Evolutionary conservation across 2,113 vertebrate genomes (phyloP).

Genomic region (Bambusicola thoracicus): DNA sequence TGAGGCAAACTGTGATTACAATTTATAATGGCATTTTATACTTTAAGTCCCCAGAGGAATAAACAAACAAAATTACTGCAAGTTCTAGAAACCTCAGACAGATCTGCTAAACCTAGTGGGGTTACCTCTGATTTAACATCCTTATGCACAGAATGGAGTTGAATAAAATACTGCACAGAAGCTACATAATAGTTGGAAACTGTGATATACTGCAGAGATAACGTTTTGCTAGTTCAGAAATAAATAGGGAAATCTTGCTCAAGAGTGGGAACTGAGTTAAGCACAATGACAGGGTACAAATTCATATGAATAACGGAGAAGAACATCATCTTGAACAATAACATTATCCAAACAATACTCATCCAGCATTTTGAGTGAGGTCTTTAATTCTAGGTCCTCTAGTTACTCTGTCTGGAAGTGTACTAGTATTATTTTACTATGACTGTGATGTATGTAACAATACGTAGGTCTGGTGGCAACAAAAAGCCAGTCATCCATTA

Average conservation of each 20-base stretch:
- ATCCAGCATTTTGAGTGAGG: neutral
- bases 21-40: neutral
- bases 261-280: neutral
- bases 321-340: neutral
- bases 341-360: neutral
- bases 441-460: neutral
- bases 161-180: neutral
- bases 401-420: neutral
- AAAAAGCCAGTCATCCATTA: neutral
- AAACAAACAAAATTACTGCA: neutral
- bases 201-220: neutral
- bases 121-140: neutral
- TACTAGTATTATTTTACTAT: neutral
- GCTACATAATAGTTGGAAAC: neutral
- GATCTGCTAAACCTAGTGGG: neutral
- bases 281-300: neutral
- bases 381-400: conserved; percentile 27
- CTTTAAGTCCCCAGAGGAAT: neutral
- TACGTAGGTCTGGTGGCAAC: neutral
- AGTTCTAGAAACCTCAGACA: neutral
- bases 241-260: neutral
- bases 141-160: fast-evolving
- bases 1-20: neutral
- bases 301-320: neutral
- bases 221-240: neutral